Evolutionary conservation across 2,113 vertebrate species (phyloP).

Genomic region (Cyanoderma ruficeps): DNA sequence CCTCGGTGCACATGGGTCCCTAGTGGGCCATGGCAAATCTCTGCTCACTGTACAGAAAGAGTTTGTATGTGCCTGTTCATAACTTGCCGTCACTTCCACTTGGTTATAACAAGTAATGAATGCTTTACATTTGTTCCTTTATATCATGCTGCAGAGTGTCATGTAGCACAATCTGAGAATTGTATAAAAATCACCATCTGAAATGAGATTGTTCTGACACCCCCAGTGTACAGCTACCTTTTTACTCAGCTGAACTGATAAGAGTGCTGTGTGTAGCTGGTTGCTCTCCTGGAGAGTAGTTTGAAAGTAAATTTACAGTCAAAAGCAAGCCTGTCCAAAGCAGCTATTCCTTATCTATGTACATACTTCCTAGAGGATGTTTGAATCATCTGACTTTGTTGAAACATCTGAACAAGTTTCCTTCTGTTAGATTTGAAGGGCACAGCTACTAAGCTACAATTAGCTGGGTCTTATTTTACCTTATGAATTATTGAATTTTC

Average conservation of each 20-base stretch:
- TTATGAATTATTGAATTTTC: constrained; percentile 34
- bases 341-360: neutral
- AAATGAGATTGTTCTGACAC: neutral
- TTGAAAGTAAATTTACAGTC: neutral
- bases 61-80: neutral
- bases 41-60: neutral
- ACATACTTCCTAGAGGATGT: neutral
- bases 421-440: neutral
- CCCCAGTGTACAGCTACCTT: neutral
- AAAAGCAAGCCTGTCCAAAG: neutral
- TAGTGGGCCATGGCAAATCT: neutral
- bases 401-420: neutral
- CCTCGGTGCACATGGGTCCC: fast-evolving
- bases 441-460: neutral
- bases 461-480: neutral
- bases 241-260: neutral
- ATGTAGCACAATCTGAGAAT: neutral
- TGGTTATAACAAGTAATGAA: neutral
- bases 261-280: neutral
- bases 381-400: neutral
- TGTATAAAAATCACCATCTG: neutral
- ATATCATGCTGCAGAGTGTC: neutral
- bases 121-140: neutral
- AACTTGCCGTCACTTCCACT: neutral
- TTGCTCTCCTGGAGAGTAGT: neutral